Evolutionary conservation across 2,797 vertebrate species (phyloP).

Genomic region (Macropus fuliginosus): DNA sequence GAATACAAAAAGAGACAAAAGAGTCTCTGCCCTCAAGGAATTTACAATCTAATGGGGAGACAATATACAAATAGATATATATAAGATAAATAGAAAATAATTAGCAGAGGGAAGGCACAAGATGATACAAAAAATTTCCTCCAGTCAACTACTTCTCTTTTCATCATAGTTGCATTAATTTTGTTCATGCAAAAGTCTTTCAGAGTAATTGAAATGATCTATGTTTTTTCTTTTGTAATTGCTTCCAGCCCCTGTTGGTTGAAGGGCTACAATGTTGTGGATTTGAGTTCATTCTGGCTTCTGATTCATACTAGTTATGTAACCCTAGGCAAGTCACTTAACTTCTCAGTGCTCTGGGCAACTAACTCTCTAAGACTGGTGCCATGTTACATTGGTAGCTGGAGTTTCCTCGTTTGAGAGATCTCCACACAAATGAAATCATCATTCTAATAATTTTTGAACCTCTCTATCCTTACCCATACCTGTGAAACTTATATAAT

Average conservation of each 20-base stretch:
- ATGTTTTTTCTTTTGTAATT: neutral
- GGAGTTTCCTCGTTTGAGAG: neutral
- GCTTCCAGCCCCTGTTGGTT: neutral
- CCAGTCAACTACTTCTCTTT: neutral
- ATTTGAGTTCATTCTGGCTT: neutral
- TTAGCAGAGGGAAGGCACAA: neutral
- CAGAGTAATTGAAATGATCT: neutral
- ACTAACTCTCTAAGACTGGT: neutral
- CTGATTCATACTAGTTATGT: neutral
- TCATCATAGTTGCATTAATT: neutral
- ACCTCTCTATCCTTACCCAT: neutral
- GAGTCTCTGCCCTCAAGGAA: neutral
- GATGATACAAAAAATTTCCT: neutral
- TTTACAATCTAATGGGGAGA: neutral
- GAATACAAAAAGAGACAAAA: neutral
- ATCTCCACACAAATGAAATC: neutral
- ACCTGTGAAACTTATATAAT: neutral
- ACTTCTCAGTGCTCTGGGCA: neutral
- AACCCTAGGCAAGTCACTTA: neutral
- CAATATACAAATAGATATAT: neutral
- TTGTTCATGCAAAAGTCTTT: neutral
- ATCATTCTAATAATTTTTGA: neutral
- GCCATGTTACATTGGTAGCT: neutral
- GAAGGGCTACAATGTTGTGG: neutral
- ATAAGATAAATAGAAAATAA: neutral